These are phyloP conservation scores for Megaptera novaeangliae DNA, from an alignment of 2,113 vertebrate species.

Conservation along the genomic window DNA sequence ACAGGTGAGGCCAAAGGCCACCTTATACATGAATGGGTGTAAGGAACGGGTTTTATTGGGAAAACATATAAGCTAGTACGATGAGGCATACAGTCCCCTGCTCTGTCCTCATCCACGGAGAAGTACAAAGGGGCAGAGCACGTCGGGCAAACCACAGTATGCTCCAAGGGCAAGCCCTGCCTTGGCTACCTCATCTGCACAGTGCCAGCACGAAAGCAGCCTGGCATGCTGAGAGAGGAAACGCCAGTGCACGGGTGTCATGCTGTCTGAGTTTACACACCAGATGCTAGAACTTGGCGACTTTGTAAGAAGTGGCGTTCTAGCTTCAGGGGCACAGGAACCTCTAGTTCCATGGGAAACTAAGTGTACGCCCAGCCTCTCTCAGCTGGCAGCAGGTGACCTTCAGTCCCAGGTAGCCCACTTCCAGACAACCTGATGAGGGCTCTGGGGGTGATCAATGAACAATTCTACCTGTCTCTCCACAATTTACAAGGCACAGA, in stretches of 20 bases:
- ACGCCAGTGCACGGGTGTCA: too few species aligned
- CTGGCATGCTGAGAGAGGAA: background rate
- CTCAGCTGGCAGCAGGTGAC: background rate
- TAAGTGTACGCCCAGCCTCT: too few species aligned
- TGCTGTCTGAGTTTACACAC: background rate
- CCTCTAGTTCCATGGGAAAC: background rate
- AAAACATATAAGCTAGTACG: background rate
- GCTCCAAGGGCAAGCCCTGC: background rate
- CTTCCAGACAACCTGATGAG: background rate
- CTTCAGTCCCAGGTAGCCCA: background rate
- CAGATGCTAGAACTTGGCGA: background rate
- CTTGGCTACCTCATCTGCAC: rapidly evolving
- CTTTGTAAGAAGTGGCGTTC: background rate
- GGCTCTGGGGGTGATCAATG: background rate
- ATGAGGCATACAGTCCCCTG: background rate
- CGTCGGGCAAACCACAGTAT: too few species aligned
- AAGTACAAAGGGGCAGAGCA: background rate
- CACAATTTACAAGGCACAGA: background rate
- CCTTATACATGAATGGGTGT: background rate
- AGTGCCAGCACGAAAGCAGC: rapidly evolving
- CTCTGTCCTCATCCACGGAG: background rate
- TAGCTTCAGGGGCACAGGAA: background rate
- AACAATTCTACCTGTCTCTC: background rate
- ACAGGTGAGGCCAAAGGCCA: background rate
- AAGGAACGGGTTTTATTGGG: background rate